Evolutionary conservation across 2,888 invertebrate species (phyloP).

Genomic region (Drosophila monieri): DNA sequence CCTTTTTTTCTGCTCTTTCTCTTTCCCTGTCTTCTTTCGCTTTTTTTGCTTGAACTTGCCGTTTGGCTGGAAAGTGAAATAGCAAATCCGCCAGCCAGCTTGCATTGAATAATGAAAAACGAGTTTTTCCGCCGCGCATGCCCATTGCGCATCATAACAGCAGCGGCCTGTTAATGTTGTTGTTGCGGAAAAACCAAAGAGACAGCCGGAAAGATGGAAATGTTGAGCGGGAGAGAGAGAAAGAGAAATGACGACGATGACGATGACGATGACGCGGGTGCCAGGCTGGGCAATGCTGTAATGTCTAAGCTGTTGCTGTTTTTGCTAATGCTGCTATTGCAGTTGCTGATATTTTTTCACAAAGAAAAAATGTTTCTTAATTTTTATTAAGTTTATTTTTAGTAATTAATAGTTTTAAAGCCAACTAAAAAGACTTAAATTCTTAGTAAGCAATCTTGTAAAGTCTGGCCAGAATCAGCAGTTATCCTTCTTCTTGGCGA

Average conservation of each 20-base stretch:
- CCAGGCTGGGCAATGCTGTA: constrained; percentile 63
- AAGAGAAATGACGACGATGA: constrained; percentile 22
- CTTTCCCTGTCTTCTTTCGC: constrained; percentile 64
- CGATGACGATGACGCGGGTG: constrained; percentile 40
- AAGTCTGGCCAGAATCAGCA: too few species aligned
- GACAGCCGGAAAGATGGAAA: constrained; percentile 12
- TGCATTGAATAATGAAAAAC: constrained; percentile 78
- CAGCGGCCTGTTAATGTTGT: constrained; percentile 31
- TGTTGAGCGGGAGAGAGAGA: constrained; percentile 14
- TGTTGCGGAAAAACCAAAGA: constrained; percentile 71
- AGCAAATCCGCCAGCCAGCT: constrained; percentile 52
- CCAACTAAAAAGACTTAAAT: too few species aligned
- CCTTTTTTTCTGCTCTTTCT: constrained; percentile 42
- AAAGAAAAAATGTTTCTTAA: neutral
- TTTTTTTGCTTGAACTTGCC: constrained; percentile 65
- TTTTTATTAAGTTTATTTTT: neutral
- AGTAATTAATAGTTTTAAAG: too few species aligned
- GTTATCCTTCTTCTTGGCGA: too few species aligned
- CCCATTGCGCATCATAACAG: constrained; percentile 66
- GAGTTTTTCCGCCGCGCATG: constrained; percentile 74
- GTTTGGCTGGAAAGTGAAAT: constrained; percentile 68
- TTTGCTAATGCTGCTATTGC: constrained; percentile 9
- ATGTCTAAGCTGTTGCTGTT: constrained; percentile 45
- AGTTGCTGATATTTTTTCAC: constrained; percentile 26
- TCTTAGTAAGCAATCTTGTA: too few species aligned